These are phyloP conservation scores for Carapus acus DNA, from an alignment of 2,797 vertebrate species.

Conservation along the genomic window DNA sequence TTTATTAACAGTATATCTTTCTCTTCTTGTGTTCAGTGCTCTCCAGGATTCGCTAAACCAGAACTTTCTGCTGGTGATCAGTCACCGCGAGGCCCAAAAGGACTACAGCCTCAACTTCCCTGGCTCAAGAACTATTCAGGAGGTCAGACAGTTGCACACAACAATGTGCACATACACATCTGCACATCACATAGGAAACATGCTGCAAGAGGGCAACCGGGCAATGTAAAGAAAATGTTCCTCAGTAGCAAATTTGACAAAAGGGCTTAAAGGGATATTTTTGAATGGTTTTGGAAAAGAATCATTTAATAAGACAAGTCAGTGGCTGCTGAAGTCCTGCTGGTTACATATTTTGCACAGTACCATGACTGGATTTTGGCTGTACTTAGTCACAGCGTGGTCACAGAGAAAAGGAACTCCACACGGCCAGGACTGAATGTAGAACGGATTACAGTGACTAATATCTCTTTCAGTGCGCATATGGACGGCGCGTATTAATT, in stretches of 20 bases:
- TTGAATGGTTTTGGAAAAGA: neutral
- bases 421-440: neutral
- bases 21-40: constrained; percentile 73
- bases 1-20: constrained; percentile 52
- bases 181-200: neutral
- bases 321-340: neutral
- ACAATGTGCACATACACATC: neutral
- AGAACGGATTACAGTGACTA: neutral
- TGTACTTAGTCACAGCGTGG: neutral
- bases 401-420: neutral
- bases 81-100: constrained; percentile 95
- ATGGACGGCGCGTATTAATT: neutral
- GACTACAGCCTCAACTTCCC: constrained; percentile 99
- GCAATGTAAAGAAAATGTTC: no score
- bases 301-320: neutral
- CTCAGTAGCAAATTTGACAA: no score
- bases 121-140: constrained; percentile 97
- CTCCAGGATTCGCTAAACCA: constrained; percentile 97
- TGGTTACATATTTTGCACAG: neutral
- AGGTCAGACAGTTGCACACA: constrained; percentile 76
- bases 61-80: constrained; percentile 97
- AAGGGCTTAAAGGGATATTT: neutral
- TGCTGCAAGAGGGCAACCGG: no score
- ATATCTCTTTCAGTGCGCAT: constrained; percentile 1
- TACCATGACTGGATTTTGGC: neutral